These are phyloP conservation scores for Archips crataeganus DNA, from an alignment of 2,888 invertebrate genomes.

Conservation along the genomic window DNA sequence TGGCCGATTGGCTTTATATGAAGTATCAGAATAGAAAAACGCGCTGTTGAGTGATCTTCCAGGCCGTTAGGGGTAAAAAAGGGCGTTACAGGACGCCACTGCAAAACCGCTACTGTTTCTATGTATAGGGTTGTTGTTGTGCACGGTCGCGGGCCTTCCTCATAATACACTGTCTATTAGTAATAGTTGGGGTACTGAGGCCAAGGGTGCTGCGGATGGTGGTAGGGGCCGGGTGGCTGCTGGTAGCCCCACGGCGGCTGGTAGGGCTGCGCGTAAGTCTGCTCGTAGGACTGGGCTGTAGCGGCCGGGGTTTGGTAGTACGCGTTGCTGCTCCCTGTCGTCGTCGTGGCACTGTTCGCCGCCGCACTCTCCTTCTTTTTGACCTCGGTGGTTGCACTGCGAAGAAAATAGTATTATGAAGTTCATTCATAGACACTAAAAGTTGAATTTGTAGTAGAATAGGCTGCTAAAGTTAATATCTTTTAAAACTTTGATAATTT, in stretches of 20 bases:
- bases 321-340: conserved; percentile 52
- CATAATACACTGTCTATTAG: conserved; percentile 51
- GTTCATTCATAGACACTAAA: neutral
- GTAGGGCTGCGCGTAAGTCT: conserved; percentile 77
- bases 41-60: no score
- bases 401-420: neutral
- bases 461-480: no score
- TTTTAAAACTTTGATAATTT: no score
- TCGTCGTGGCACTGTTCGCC: conserved; percentile 50
- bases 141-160: neutral
- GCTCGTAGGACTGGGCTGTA: conserved; percentile 72
- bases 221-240: conserved; percentile 80
- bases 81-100: neutral
- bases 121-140: neutral
- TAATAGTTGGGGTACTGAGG: conserved; percentile 82
- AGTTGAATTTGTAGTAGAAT: neutral
- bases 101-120: neutral
- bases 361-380: conserved; percentile 69
- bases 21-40: no score
- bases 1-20: no score
- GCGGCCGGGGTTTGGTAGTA: conserved; percentile 71
- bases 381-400: conserved; percentile 58
- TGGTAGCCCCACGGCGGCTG: conserved; percentile 83
- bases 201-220: conserved; percentile 80
- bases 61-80: no score